These are phyloP conservation scores for Phorcus lineatus DNA, from an alignment of 2,888 invertebrate species.

Conservation along the genomic window DNA sequence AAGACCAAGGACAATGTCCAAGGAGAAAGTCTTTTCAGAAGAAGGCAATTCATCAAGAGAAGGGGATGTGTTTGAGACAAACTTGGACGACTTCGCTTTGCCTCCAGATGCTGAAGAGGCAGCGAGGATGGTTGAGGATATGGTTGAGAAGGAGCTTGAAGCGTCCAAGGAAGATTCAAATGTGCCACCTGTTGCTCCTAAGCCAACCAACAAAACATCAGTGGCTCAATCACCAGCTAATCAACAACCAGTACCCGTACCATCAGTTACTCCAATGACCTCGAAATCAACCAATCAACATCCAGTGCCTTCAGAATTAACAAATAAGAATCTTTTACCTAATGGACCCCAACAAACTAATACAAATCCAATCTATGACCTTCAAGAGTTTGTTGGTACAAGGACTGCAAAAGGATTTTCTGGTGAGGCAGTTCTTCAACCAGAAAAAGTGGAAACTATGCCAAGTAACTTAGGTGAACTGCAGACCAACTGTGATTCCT, in stretches of 20 bases:
- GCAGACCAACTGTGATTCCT: not conserved
- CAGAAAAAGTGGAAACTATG: not conserved
- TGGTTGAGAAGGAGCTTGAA: not conserved
- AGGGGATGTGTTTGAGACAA: not conserved
- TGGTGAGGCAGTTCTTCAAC: not conserved
- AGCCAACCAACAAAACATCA: not conserved
- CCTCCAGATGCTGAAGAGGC: slow-evolving; percentile 10
- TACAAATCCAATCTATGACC: slow-evolving; percentile 9
- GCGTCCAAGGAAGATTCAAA: not conserved
- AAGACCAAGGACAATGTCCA: slow-evolving; percentile 5
- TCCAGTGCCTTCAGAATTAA: too few species aligned
- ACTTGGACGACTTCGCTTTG: not conserved
- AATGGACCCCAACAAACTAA: not conserved
- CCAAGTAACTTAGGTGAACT: not conserved
- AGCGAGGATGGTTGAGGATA: slow-evolving; percentile 8
- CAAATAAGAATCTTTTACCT: too few species aligned
- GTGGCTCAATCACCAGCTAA: not conserved
- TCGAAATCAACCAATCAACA: too few species aligned
- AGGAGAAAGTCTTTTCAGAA: not conserved
- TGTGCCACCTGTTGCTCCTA: not conserved
- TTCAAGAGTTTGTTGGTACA: slow-evolving; percentile 6
- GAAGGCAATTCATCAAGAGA: not conserved
- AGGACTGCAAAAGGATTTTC: not conserved
- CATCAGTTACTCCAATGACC: too few species aligned
- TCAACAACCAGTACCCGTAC: too few species aligned